phyloP scores from a whole-genome alignment of 2,113 vertebrate genomes.

The Bubo blakistoni region DNA sequence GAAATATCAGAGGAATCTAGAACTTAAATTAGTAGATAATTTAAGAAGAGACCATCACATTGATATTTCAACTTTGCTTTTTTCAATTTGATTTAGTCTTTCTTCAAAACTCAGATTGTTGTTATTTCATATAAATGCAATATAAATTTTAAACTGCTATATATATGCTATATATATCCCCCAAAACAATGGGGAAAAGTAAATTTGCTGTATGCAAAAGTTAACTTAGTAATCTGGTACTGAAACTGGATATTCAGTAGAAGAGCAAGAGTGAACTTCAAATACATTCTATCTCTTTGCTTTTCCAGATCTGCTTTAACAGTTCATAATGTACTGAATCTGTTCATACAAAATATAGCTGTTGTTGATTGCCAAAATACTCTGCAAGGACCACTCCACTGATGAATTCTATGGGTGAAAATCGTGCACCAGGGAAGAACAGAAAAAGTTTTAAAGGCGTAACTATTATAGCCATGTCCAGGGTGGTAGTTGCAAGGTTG shows the following conservation, averaged over 20 bases:
- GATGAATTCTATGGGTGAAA: not conserved
- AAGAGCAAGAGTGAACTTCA: not conserved
- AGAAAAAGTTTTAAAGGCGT: not conserved
- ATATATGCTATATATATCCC: not conserved
- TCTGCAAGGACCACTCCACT: not conserved
- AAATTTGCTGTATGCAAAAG: not conserved
- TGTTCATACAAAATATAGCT: constrained; percentile 12
- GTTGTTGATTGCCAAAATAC: constrained; percentile 14
- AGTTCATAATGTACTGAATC: constrained; percentile 14
- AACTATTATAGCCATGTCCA: accelerated
- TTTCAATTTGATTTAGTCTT: not conserved
- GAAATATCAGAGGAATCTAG: not conserved
- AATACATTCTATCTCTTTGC: not conserved
- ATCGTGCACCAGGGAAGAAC: not conserved
- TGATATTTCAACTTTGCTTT: not conserved
- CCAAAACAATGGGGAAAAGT: not conserved
- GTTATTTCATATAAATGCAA: not conserved
- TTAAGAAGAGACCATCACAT: not conserved
- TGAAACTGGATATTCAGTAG: not conserved
- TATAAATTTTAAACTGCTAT: not conserved
- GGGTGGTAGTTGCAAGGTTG: not conserved
- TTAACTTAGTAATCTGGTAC: not conserved
- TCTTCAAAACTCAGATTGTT: not conserved
- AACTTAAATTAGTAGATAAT: not conserved
- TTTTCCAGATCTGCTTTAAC: constrained; percentile 8